phyloP scores from a whole-genome alignment of 1,140 invertebrate species.

The Megalopta genalis region DNA sequence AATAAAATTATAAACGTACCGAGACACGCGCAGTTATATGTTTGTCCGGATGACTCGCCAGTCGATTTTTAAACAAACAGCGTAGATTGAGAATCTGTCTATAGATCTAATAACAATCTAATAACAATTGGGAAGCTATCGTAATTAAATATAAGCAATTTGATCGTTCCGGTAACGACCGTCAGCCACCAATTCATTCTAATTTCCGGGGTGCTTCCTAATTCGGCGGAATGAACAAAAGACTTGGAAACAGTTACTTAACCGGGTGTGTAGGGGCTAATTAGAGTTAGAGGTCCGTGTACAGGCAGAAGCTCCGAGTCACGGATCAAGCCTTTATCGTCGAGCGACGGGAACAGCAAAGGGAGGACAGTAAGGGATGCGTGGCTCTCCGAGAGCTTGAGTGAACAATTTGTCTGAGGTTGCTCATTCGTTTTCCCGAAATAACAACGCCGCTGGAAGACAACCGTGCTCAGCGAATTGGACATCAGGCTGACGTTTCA shows the following conservation, averaged over 20 bases:
- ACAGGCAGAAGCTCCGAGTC: constrained; percentile 25
- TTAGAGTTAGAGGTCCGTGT: constrained; percentile 32
- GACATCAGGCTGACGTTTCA: constrained; percentile 8
- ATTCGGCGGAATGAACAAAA: background rate
- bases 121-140: too few relatives aligned
- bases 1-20: too few relatives aligned
- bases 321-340: constrained; percentile 48
- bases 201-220: constrained; percentile 7
- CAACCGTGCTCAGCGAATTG: constrained; percentile 39
- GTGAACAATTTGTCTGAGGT: constrained; percentile 54
- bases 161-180: too few relatives aligned
- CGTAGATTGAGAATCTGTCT: too few relatives aligned
- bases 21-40: too few relatives aligned
- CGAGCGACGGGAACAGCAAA: constrained; percentile 11
- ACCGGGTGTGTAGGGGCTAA: constrained; percentile 8
- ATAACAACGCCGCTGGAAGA: constrained; percentile 34
- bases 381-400: constrained; percentile 34
- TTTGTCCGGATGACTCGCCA: too few relatives aligned
- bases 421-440: constrained; percentile 36
- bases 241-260: constrained; percentile 22
- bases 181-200: background rate
- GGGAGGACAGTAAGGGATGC: constrained; percentile 49
- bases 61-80: too few relatives aligned
- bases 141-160: too few relatives aligned
- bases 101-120: too few relatives aligned